Evolutionary conservation across 2,113 vertebrate species (phyloP).

Genomic region (Leucosticte australis): DNA sequence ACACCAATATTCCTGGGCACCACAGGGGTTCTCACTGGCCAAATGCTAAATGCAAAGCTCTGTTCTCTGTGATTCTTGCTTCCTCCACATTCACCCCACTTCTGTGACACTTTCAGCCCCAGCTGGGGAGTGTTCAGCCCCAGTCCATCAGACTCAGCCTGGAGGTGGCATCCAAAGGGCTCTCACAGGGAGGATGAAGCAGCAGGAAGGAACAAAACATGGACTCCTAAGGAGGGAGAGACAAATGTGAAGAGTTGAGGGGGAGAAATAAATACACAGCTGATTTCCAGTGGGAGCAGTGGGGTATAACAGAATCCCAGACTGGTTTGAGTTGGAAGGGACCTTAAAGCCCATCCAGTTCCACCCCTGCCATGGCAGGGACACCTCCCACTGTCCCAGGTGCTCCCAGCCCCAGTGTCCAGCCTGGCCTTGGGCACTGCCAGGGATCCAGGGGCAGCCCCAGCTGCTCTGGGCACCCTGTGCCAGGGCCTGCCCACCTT

Average conservation of each 20-base stretch:
- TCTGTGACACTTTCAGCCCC: not conserved
- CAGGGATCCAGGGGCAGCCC: not conserved
- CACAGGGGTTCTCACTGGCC: not conserved
- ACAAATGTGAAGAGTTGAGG: not conserved
- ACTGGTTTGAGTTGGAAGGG: not conserved
- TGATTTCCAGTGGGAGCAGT: not conserved
- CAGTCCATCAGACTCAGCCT: not conserved
- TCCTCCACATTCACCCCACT: not conserved
- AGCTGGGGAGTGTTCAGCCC: not conserved
- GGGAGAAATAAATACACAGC: not conserved
- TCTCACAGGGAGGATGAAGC: not conserved
- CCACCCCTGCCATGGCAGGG: not conserved
- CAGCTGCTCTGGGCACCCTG: not conserved
- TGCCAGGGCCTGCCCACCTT: not conserved
- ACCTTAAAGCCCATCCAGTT: rapidly evolving
- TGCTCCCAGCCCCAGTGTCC: not conserved
- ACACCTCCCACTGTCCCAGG: not conserved
- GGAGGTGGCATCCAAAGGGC: not conserved
- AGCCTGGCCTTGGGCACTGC: not conserved
- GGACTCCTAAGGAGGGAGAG: not conserved
- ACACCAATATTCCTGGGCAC: rapidly evolving
- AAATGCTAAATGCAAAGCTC: not conserved
- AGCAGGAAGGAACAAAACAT: not conserved
- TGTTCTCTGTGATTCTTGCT: not conserved
- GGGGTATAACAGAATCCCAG: not conserved